A percentile compares a stretch with the other conserved stretches of the same genome.
Conservation (phyloP, 2,113 vertebrate genomes). For the Eonycteris spelaea region DNA sequence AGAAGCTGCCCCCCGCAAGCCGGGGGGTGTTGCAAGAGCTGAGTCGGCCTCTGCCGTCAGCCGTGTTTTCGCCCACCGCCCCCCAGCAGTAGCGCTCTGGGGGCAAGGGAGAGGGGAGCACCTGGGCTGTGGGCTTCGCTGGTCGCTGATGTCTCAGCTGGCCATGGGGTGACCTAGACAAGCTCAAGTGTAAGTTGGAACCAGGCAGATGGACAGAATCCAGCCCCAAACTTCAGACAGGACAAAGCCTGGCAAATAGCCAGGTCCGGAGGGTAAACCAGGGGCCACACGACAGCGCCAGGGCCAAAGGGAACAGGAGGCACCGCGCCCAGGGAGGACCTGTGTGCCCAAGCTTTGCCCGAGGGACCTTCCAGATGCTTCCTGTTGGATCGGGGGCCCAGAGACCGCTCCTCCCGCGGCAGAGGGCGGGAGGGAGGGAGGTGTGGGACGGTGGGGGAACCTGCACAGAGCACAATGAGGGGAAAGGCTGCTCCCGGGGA, state of each 20-base stretch:
- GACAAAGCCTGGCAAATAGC: not conserved
- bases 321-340: not conserved
- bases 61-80: not conserved
- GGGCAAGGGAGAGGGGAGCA: not conserved
- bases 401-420: not conserved
- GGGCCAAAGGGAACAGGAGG: not conserved
- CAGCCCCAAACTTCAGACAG: not conserved
- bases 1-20: not conserved
- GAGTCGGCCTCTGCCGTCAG: not conserved
- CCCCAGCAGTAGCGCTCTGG: too few relatives aligned
- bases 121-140: not conserved
- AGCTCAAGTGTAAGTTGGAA: not conserved
- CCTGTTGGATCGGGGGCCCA: not conserved
- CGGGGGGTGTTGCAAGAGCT: fast-evolving
- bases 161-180: not conserved
- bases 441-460: fast-evolving
- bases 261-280: not conserved
- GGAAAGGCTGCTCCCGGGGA: not conserved
- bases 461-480: not conserved
- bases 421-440: not conserved
- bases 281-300: too few relatives aligned
- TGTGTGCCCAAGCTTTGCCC: too few relatives aligned
- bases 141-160: not conserved
- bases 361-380: not conserved
- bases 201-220: not conserved